phyloP scores from a whole-genome alignment of 2,797 vertebrate genomes.

The Pseudochirops cupreus region DNA sequence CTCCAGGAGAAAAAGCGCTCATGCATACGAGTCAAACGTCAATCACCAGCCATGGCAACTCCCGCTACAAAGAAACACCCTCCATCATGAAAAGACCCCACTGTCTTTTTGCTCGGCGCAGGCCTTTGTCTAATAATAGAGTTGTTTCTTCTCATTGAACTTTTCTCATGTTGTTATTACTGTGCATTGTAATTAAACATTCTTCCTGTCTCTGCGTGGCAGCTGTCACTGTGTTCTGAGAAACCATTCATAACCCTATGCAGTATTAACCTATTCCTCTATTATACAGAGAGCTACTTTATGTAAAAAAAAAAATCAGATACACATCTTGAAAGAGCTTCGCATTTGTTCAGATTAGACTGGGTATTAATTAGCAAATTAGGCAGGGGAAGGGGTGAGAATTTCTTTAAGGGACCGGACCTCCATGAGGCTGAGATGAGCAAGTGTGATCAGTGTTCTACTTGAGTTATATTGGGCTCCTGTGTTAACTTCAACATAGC shows the following conservation, averaged over 20 bases:
- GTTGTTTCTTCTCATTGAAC: slow-evolving; percentile 69
- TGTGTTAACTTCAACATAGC: slow-evolving; percentile 81
- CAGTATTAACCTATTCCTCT: slow-evolving; percentile 71
- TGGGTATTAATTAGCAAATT: slow-evolving; percentile 33
- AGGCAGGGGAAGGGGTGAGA: not conserved
- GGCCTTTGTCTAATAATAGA: slow-evolving; percentile 55
- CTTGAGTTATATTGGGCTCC: slow-evolving; percentile 77
- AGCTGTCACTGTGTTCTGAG: slow-evolving; percentile 72
- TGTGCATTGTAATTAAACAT: slow-evolving; percentile 71
- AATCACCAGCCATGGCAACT: slow-evolving; percentile 30
- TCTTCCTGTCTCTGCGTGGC: slow-evolving; percentile 76
- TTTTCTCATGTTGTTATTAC: slow-evolving; percentile 76
- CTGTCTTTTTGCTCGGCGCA: slow-evolving; percentile 33
- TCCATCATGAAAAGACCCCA: slow-evolving; percentile 6
- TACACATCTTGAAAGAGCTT: slow-evolving; percentile 57
- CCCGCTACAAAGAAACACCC: not conserved
- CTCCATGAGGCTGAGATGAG: slow-evolving; percentile 66
- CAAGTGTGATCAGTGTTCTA: slow-evolving; percentile 72
- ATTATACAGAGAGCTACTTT: slow-evolving; percentile 67
- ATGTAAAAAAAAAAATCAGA: slow-evolving; percentile 68
- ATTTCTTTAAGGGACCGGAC: slow-evolving; percentile 57
- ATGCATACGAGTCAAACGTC: slow-evolving; percentile 44
- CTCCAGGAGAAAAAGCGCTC: slow-evolving; percentile 36
- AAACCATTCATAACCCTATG: slow-evolving; percentile 72
- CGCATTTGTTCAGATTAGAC: slow-evolving; percentile 58